Base-by-base conservation (phyloP, 2,797 vertebrate species). In the Leptodactylus fallax region DNA sequence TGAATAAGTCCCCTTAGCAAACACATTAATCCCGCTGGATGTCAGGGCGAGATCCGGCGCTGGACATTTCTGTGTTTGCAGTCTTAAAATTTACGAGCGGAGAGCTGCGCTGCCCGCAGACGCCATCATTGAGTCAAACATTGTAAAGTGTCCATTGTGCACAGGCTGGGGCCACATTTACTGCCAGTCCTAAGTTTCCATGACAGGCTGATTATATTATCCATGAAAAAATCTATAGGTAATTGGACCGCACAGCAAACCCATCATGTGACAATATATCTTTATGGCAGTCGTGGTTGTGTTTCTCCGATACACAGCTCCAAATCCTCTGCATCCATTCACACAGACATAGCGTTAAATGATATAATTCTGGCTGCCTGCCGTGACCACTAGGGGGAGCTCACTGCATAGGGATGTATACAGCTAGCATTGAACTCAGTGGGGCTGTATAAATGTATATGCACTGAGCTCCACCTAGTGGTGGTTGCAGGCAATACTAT, bases 21-120 rank as follows among this genome's bases (percentile, higher is more conserved):
- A 88, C 87, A 88, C 87, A 88, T 88, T 88, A 80, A 88, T 88
- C 78, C 61, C 7, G 0, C 67, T 4, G 7, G 2, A 7, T 85
- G 83, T 81, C 87, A 85, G 65, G 1, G 83, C 36, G 1, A 51
- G 55, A 65, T 85, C 65, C 83, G 78, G 47, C 55, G 21, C 77
- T 23, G 19, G 83, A 65, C 58, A n/a, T 8, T 67, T 36, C 4
- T 80, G 36, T 85, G 56, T 88, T 88, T 88, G 83, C 87, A 27
- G 47, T 76, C 56, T 23, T 51, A 36, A 85, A 58, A 80, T 88
- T 88, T 80, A 88, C 21, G 83, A 88, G 56, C 58, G 36, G 27
- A 79, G 67, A 63, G 63, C 71, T 47, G 49, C 3, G 58, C 53
- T 13, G 21, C 47, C 61, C 21, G 58, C 17, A 36, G 72, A 69